Evolutionary conservation across 2,797 vertebrate species (phyloP).

Genomic region (Rhabdophis nuchalis): DNA sequence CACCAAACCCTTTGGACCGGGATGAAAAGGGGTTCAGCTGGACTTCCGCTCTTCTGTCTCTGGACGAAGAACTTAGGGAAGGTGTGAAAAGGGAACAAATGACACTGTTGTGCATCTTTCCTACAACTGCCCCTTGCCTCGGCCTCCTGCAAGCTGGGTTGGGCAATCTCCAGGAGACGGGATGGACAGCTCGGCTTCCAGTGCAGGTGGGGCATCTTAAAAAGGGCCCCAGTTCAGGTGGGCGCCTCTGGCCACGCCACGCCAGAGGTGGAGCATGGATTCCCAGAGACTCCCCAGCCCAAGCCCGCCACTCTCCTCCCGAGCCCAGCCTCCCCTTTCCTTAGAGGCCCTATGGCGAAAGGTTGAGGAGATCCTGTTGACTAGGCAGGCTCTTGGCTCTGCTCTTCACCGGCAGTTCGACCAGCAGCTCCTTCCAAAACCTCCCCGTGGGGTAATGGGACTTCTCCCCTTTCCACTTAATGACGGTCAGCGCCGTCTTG

Average conservation of each 20-base stretch:
- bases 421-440: slow-evolving; percentile 91
- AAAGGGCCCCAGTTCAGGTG: background rate
- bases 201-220: fast-evolving
- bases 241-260: background rate
- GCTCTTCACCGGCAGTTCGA: slow-evolving; percentile 84
- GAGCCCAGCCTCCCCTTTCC: background rate
- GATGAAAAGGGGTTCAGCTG: background rate
- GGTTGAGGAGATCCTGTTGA: slow-evolving; percentile 48
- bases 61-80: background rate
- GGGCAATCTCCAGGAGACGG: background rate
- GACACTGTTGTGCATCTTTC: background rate
- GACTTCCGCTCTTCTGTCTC: background rate
- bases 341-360: slow-evolving; percentile 59
- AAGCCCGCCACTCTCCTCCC: background rate
- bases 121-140: background rate
- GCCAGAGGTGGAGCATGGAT: background rate
- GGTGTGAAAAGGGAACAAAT: background rate
- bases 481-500: slow-evolving; percentile 80
- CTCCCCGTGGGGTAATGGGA: slow-evolving; percentile 81
- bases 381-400: slow-evolving; percentile 44
- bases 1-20: background rate
- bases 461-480: slow-evolving; percentile 91
- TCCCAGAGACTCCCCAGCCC: background rate
- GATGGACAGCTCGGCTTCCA: background rate
- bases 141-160: background rate